phyloP scores from a whole-genome alignment of 2,888 invertebrate species.

The Conus canariensis region DNA sequence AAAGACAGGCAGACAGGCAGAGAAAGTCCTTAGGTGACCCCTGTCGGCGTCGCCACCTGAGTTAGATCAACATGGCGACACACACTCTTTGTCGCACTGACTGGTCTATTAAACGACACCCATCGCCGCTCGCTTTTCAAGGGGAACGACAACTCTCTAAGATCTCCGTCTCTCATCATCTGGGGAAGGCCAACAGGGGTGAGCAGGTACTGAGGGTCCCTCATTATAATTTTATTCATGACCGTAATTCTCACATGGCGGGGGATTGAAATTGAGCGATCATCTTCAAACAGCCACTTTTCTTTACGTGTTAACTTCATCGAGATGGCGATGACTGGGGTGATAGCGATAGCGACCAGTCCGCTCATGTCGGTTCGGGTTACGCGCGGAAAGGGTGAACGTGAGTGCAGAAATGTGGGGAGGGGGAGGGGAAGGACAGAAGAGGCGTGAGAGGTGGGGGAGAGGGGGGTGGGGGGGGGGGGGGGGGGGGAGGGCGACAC shows the following conservation, averaged over 20 bases:
- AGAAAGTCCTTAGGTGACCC: no score
- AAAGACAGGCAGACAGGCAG: no score
- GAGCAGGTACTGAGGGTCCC: not conserved
- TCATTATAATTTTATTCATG: conserved; percentile 7
- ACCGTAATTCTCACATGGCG: conserved; percentile 31
- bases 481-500: no score
- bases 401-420: not conserved
- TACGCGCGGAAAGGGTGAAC: not conserved
- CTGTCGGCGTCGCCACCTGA: no score
- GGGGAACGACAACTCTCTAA: not conserved
- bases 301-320: conserved; percentile 25
- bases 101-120: conserved; percentile 28
- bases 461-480: no score
- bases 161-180: not conserved
- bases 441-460: no score
- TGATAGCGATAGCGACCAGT: not conserved
- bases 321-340: not conserved
- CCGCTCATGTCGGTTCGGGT: not conserved
- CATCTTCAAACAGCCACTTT: not conserved
- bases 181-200: not conserved
- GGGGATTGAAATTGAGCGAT: conserved; percentile 31
- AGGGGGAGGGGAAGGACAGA: no score
- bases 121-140: not conserved
- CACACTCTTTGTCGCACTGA: not conserved
- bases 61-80: not conserved